Evolutionary conservation across 2,797 vertebrate species (phyloP).

Genomic region (Sus cebifrons): DNA sequence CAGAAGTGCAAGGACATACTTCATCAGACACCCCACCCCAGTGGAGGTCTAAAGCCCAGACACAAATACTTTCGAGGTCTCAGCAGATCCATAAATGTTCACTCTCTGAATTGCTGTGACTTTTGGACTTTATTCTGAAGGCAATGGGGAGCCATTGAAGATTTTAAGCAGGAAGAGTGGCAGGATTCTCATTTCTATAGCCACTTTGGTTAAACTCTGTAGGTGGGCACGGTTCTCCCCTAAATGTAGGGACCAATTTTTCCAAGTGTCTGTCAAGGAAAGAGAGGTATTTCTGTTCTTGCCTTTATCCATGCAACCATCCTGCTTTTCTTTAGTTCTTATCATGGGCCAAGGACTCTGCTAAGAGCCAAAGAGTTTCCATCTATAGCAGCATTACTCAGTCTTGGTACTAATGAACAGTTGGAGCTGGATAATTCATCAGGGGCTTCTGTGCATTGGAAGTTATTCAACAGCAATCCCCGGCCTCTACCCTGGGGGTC

Average conservation of each 20-base stretch:
- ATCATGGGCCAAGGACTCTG: background rate
- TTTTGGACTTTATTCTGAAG: constrained; percentile 31
- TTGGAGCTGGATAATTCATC: background rate
- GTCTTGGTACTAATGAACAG: background rate
- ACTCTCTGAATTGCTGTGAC: background rate
- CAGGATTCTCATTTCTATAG: background rate
- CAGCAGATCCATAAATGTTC: background rate
- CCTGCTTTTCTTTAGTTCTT: background rate
- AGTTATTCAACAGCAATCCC: background rate
- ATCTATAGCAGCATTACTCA: background rate
- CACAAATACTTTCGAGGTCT: background rate
- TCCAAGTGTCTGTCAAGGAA: background rate
- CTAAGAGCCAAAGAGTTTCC: background rate
- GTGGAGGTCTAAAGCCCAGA: background rate
- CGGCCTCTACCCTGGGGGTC: background rate
- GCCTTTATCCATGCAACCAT: background rate
- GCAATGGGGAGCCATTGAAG: background rate
- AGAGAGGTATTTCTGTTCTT: background rate
- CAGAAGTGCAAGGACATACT: background rate
- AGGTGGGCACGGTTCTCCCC: background rate
- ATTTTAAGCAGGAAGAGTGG: background rate
- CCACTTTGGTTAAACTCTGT: background rate
- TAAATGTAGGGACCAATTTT: background rate
- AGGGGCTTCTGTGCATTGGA: background rate
- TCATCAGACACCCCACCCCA: background rate